Evolutionary conservation across 2,797 vertebrate species (phyloP).

Genomic region (Distichodus sexfasciatus): DNA sequence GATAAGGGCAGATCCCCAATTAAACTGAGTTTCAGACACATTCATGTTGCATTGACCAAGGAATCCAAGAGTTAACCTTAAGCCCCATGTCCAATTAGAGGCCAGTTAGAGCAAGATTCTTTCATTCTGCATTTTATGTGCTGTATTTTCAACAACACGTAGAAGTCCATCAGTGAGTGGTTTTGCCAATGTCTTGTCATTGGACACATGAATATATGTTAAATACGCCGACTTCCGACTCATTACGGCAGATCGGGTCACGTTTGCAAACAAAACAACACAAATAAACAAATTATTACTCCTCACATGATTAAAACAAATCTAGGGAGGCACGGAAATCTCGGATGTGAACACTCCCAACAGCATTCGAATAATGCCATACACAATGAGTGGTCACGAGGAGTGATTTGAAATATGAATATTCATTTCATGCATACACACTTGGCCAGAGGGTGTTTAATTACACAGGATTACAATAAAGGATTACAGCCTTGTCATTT

Average conservation of each 20-base stretch:
- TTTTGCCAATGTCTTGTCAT: too few relatives aligned
- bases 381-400: background rate
- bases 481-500: background rate
- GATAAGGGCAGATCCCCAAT: background rate
- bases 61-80: background rate
- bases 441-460: constrained; percentile 6
- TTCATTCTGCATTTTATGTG: too few relatives aligned
- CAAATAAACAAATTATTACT: too few relatives aligned
- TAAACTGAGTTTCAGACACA: background rate
- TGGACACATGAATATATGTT: too few relatives aligned
- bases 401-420: background rate
- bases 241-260: too few relatives aligned
- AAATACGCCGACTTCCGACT: too few relatives aligned
- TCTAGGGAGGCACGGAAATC: background rate
- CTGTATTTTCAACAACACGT: too few relatives aligned
- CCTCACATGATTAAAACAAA: background rate
- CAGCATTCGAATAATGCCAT: constrained; percentile 8
- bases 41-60: background rate
- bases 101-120: too few relatives aligned
- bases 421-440: background rate
- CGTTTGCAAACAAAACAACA: background rate
- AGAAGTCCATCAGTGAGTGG: too few relatives aligned
- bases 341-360: background rate
- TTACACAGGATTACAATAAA: background rate
- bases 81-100: too few relatives aligned